Evolutionary conservation across 1,140 invertebrate genomes (phyloP).

Genomic region (Drosophila kohkoa): DNA sequence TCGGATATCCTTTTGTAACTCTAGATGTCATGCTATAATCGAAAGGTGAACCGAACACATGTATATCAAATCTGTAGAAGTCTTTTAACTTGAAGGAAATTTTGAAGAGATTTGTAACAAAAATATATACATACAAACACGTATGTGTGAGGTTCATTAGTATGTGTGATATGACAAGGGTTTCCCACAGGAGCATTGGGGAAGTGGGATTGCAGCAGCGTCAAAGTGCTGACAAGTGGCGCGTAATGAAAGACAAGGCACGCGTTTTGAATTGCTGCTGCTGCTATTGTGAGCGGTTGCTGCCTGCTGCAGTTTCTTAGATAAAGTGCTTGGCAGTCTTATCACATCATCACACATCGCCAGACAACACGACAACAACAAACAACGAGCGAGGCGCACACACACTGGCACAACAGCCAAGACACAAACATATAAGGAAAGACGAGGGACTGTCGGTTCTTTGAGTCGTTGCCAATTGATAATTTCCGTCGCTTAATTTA

Average conservation of each 20-base stretch:
- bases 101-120: background rate
- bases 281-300: slow-evolving; percentile 17
- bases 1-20: slow-evolving; percentile 1
- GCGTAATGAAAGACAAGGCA: slow-evolving; percentile 35
- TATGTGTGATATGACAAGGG: slow-evolving; percentile 66
- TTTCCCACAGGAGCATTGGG: background rate
- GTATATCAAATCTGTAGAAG: background rate
- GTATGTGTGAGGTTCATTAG: background rate
- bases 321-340: slow-evolving; percentile 47
- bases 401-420: slow-evolving; percentile 8
- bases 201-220: background rate
- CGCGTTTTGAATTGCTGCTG: slow-evolving; percentile 29
- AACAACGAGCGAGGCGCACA: slow-evolving; percentile 41
- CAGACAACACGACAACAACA: slow-evolving; percentile 39
- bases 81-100: background rate
- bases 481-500: slow-evolving; percentile 74
- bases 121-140: background rate
- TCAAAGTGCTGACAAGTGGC: slow-evolving; percentile 56
- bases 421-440: background rate
- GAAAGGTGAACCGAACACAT: background rate
- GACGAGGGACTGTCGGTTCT: slow-evolving; percentile 56
- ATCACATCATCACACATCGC: slow-evolving; percentile 57
- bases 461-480: slow-evolving; percentile 67
- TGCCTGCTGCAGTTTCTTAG: slow-evolving; percentile 27
- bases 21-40: background rate